Conservation (phyloP, 1,140 invertebrate species). For the Nebria ingens region DNA sequence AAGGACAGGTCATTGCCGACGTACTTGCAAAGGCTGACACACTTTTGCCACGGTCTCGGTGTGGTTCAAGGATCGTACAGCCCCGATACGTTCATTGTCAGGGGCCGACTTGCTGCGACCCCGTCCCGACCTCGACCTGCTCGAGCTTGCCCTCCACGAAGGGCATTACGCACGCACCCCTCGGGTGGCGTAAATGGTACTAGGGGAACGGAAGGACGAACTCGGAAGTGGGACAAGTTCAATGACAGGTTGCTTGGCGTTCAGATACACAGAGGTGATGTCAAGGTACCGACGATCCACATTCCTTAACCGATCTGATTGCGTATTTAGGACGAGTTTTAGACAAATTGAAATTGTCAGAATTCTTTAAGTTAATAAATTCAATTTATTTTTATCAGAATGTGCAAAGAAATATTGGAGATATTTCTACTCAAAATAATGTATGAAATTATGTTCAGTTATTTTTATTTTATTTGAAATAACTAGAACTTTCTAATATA, state of each 20-base stretch:
- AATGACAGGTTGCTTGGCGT: neutral
- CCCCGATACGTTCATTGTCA: neutral
- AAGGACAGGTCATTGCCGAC: neutral
- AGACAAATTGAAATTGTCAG: too few relatives aligned
- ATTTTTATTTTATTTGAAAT: too few relatives aligned
- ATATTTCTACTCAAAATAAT: too few relatives aligned
- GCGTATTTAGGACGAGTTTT: too few relatives aligned
- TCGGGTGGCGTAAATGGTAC: neutral
- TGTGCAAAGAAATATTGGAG: too few relatives aligned
- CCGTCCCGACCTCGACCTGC: neutral
- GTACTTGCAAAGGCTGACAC: neutral
- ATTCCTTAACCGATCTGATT: too few relatives aligned
- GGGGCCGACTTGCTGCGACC: neutral
- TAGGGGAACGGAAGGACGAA: too few relatives aligned
- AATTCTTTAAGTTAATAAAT: too few relatives aligned
- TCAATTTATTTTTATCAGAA: too few relatives aligned
- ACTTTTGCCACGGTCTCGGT: neutral
- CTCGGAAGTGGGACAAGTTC: neutral
- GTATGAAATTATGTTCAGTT: too few relatives aligned
- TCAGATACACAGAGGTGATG: neutral
- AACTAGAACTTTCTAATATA: too few relatives aligned
- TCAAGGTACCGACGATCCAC: neutral
- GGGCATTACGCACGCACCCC: neutral
- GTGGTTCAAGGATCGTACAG: neutral
- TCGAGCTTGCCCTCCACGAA: too few relatives aligned